A percentile compares a stretch with the other conserved stretches of the same genome.
phyloP scores from a whole-genome alignment of 1,140 invertebrate genomes.

The Brachionus rubens region DNA sequence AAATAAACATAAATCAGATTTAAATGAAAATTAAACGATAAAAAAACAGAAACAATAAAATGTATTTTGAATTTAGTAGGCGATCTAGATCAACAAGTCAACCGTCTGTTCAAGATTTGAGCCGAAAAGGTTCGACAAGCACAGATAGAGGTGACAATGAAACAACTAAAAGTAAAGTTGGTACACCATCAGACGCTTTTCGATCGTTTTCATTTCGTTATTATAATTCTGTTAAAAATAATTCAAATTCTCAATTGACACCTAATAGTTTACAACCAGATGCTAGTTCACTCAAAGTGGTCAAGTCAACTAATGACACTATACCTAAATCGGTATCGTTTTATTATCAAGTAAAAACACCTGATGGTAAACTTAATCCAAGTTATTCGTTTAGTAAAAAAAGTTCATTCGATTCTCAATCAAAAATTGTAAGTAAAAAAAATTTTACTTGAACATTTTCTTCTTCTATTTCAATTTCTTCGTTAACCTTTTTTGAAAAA shows the following conservation, averaged over 20 bases:
- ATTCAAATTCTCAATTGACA: neutral
- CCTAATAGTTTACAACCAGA: neutral
- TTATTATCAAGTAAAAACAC: conserved; percentile 6
- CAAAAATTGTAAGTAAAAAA: conserved; percentile 22
- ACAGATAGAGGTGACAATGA: neutral
- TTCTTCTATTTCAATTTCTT: conserved; percentile 20
- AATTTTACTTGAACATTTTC: conserved; percentile 19
- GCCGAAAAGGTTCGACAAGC: neutral
- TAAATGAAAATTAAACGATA: neutral
- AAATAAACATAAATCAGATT: too few species aligned
- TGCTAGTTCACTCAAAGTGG: neutral
- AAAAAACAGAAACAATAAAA: neutral
- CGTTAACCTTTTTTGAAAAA: conserved; percentile 25
- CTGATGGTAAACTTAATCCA: neutral
- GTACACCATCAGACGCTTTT: neutral
- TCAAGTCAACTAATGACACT: neutral
- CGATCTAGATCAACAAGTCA: conserved; percentile 31
- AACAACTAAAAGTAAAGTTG: neutral
- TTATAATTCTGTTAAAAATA: conserved; percentile 19
- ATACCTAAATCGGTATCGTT: conserved; percentile 29
- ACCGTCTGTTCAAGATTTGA: neutral
- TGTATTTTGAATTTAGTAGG: conserved; percentile 42
- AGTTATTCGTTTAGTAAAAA: neutral
- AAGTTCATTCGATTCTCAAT: neutral
- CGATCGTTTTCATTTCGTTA: neutral